Conservation (phyloP, 2,113 vertebrate species). For the Petrocephalus microphthalmus region DNA sequence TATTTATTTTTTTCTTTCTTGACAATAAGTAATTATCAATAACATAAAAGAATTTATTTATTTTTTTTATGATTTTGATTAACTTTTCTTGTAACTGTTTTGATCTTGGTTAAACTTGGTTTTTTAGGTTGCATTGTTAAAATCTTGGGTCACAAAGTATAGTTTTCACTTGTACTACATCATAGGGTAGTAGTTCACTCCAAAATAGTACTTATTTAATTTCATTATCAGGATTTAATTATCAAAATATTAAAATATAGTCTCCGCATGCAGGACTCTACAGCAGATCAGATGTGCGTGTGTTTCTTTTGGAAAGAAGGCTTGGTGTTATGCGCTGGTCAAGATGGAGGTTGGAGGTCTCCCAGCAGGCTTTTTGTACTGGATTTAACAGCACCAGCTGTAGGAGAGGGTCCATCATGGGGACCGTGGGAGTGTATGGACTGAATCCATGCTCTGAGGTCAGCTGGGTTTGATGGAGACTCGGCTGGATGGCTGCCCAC, state of each 20-base stretch:
- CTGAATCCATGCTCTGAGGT: conserved; percentile 10
- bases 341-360: conserved; percentile 7
- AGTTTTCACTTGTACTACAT: background rate
- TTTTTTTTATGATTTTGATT: background rate
- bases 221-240: background rate
- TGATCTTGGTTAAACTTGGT: background rate
- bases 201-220: background rate
- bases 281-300: too few species aligned
- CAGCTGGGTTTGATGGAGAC: conserved; percentile 2
- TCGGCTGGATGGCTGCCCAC: background rate
- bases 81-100: background rate
- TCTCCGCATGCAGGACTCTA: background rate
- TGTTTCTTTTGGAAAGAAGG: conserved; percentile 5
- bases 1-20: conserved; percentile 8
- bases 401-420: conserved; percentile 12
- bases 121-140: background rate
- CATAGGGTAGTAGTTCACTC: background rate
- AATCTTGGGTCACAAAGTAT: background rate
- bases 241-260: background rate
- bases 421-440: conserved; percentile 12
- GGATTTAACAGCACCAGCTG: conserved; percentile 24
- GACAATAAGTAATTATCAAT: background rate
- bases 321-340: background rate
- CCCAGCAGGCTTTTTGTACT: conserved; percentile 16
- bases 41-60: too few species aligned